Evolutionary conservation across 2,113 vertebrate genomes (phyloP).

Genomic region (Sylvia atricapilla): DNA sequence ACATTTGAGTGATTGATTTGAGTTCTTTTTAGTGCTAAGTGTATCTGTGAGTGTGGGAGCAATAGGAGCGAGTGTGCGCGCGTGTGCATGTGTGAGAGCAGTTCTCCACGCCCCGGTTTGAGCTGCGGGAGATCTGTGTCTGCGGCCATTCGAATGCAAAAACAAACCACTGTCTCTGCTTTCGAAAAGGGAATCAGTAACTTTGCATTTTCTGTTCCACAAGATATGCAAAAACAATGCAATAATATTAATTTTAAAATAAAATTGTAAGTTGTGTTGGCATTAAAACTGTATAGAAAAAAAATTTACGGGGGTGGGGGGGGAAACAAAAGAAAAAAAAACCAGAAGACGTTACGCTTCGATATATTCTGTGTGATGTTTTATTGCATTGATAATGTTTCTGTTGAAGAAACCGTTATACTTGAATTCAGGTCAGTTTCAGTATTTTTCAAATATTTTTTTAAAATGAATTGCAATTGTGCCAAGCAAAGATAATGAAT

Average conservation of each 20-base stretch:
- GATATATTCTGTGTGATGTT: slow-evolving; percentile 82
- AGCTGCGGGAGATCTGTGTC: slow-evolving; percentile 55
- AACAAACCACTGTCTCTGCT: slow-evolving; percentile 77
- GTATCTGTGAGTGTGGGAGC: slow-evolving; percentile 37
- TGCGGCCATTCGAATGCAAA: slow-evolving; percentile 71
- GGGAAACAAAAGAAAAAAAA: neutral
- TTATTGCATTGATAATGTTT: slow-evolving; percentile 88
- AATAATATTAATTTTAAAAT: slow-evolving; percentile 89
- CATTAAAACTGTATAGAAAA: slow-evolving; percentile 82
- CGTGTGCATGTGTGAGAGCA: neutral
- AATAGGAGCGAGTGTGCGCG: slow-evolving; percentile 16
- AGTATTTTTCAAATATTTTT: slow-evolving; percentile 89
- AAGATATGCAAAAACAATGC: slow-evolving; percentile 99
- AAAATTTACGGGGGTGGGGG: neutral
- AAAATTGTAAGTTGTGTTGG: slow-evolving; percentile 76
- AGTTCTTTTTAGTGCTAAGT: slow-evolving; percentile 56
- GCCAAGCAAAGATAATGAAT: slow-evolving; percentile 79
- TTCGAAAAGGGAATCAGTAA: slow-evolving; percentile 78
- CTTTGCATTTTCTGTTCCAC: slow-evolving; percentile 88
- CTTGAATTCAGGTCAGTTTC: slow-evolving; percentile 96
- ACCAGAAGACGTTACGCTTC: slow-evolving; percentile 72
- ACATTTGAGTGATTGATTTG: slow-evolving; percentile 58
- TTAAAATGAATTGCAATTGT: slow-evolving; percentile 83
- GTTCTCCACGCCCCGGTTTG: slow-evolving; percentile 46
- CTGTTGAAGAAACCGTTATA: slow-evolving; percentile 90